These are phyloP conservation scores for Crepidodera aurea DNA, from an alignment of 2,888 invertebrate species.

Conservation along the genomic window DNA sequence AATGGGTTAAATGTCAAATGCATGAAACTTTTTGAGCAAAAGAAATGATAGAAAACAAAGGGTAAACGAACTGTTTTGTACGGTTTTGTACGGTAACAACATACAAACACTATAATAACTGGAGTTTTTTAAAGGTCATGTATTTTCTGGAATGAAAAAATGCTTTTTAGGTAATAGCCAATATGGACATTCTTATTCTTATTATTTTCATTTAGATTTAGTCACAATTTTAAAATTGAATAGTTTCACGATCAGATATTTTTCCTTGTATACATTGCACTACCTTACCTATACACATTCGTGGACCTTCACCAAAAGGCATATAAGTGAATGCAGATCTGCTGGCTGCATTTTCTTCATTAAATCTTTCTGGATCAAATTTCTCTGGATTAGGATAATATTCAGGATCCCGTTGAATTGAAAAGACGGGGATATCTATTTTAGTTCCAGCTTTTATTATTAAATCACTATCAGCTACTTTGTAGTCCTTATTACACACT, in stretches of 20 bases:
- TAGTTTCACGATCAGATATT: no score
- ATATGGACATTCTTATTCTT: no score
- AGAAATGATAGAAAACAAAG: no score
- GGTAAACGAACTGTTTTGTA: neutral
- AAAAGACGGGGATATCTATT: constrained; percentile 51
- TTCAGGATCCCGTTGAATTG: constrained; percentile 47
- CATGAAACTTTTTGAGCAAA: no score
- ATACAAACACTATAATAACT: neutral
- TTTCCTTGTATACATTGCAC: no score
- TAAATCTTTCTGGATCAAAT: constrained; percentile 49
- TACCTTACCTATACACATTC: constrained; percentile 55
- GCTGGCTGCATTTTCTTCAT: constrained; percentile 40
- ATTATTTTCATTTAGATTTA: no score
- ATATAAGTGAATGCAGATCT: constrained; percentile 45
- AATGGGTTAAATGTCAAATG: no score
- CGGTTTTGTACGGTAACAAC: no score
- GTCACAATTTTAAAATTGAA: no score
- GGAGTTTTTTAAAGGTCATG: neutral
- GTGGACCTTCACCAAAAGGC: constrained; percentile 58
- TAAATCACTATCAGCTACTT: constrained; percentile 51
- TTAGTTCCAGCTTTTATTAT: constrained; percentile 54
- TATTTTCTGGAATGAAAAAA: neutral
- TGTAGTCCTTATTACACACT: constrained; percentile 46
- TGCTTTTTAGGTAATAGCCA: no score
- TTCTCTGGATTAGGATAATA: constrained; percentile 47